These are phyloP conservation scores for Desmophyllum pertusum DNA, from an alignment of 92 coral and sea anemone genomes.

Conservation along the genomic window DNA sequence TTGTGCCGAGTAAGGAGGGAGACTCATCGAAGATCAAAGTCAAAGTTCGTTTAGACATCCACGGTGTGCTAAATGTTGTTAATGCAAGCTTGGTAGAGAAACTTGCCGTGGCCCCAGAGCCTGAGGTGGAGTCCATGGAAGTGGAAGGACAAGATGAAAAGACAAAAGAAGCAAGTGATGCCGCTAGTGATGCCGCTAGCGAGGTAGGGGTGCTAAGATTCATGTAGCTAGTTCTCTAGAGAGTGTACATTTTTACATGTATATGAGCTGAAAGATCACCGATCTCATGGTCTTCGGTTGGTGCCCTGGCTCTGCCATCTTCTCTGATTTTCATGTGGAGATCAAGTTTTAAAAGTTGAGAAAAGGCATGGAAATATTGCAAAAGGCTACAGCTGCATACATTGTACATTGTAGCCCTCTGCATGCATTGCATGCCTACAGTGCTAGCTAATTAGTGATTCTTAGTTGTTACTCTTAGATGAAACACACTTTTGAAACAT, in stretches of 20 bases:
- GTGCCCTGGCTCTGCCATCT: too few species aligned
- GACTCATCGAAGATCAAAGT: conserved; percentile 89
- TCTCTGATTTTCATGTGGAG: too few species aligned
- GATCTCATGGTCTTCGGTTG: too few species aligned
- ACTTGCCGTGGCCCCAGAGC: conserved; percentile 59
- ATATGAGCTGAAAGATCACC: too few species aligned
- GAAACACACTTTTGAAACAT: too few species aligned
- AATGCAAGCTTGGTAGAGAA: conserved; percentile 92
- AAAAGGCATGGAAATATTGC: too few species aligned
- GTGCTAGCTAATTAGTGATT: too few species aligned
- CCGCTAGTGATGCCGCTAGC: conserved; percentile 6
- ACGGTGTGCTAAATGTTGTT: conserved; percentile 84
- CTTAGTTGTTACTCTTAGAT: too few species aligned
- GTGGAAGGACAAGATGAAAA: conserved; percentile 60
- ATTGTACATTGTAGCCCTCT: too few species aligned
- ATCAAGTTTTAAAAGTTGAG: too few species aligned
- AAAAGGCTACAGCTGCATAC: too few species aligned
- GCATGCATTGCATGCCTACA: too few species aligned
- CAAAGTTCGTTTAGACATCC: conserved; percentile 88
- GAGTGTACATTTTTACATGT: background rate
- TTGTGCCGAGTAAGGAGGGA: conserved; percentile 85
- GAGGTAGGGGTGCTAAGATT: conserved; percentile 9
- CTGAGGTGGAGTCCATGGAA: conserved; percentile 75
- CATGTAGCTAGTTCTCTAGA: background rate
- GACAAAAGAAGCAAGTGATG: conserved; percentile 22